Evolutionary conservation across 2,113 vertebrate genomes (phyloP).

Genomic region (Sebastes schlegelii): DNA sequence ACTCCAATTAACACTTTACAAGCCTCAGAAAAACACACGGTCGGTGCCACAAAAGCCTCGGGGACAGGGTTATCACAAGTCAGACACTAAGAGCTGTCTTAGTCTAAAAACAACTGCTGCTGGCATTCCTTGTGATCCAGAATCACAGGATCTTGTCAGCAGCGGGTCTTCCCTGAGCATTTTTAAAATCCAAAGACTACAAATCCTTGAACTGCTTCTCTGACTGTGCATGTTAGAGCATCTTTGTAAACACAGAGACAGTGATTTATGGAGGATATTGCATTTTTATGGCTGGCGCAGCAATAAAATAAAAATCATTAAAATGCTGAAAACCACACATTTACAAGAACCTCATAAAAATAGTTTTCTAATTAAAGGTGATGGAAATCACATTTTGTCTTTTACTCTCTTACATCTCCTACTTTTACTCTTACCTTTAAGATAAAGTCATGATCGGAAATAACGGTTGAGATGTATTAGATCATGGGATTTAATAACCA

Average conservation of each 20-base stretch:
- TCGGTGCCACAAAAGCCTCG: not conserved
- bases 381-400: not conserved
- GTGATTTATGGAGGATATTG: conserved; percentile 11
- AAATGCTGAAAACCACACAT: not conserved
- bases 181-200: not conserved
- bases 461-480: not conserved
- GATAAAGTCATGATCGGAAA: not conserved
- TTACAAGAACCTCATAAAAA: conserved; percentile 1
- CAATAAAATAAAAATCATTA: conserved; percentile 12
- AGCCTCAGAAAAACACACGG: conserved; percentile 58
- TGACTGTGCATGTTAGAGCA: not conserved
- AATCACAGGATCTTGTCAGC: conserved; percentile 26
- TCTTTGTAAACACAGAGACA: not conserved
- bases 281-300: conserved; percentile 5
- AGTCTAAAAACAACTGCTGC: conserved; percentile 45
- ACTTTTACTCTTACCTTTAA: not conserved
- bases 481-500: not conserved
- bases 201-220: not conserved
- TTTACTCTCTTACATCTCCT: not conserved
- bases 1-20: conserved; percentile 69
- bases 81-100: not conserved
- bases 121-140: conserved; percentile 35
- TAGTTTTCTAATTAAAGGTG: not conserved
- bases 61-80: conserved; percentile 50
- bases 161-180: not conserved